Percentiles rank a stretch among this genome's conserved stretches.
These are phyloP conservation scores for Ageneiosus marmoratus DNA, from an alignment of 2,113 vertebrate species.

Conservation along the genomic window DNA sequence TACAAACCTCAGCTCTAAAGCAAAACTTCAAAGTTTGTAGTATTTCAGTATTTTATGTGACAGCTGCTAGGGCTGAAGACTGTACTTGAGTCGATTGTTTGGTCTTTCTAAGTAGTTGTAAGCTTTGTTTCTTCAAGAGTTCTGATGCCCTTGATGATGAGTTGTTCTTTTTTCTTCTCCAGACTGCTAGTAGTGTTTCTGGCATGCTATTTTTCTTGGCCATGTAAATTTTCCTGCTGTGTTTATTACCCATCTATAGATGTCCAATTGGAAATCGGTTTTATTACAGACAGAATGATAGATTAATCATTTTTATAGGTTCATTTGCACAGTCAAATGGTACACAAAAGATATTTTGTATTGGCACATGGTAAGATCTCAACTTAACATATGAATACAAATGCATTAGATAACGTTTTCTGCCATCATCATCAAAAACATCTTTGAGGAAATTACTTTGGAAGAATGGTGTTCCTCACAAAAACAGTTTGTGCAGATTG, in stretches of 20 bases:
- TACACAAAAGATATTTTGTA: background rate
- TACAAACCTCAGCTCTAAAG: conserved; percentile 9
- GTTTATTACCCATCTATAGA: background rate
- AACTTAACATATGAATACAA: background rate
- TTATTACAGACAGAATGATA: background rate
- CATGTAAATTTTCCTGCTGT: background rate
- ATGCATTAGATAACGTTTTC: background rate
- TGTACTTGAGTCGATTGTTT: background rate
- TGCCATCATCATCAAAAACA: background rate
- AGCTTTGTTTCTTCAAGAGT: background rate
- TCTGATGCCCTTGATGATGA: background rate
- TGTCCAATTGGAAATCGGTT: background rate
- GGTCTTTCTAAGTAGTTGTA: background rate
- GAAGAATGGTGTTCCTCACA: background rate
- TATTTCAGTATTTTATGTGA: conserved; percentile 7
- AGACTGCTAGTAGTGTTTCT: background rate
- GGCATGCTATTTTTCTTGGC: background rate
- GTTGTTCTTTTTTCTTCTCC: background rate
- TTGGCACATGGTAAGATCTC: background rate
- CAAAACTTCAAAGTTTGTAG: background rate
- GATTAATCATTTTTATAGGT: background rate
- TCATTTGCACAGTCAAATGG: background rate
- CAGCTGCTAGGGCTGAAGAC: background rate
- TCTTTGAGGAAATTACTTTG: background rate
- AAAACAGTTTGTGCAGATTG: background rate